A percentile compares a stretch with the other conserved stretches of the same genome.
phyloP scores from a whole-genome alignment of 2,797 vertebrate species.

The Cryptoprocta ferox region DNA sequence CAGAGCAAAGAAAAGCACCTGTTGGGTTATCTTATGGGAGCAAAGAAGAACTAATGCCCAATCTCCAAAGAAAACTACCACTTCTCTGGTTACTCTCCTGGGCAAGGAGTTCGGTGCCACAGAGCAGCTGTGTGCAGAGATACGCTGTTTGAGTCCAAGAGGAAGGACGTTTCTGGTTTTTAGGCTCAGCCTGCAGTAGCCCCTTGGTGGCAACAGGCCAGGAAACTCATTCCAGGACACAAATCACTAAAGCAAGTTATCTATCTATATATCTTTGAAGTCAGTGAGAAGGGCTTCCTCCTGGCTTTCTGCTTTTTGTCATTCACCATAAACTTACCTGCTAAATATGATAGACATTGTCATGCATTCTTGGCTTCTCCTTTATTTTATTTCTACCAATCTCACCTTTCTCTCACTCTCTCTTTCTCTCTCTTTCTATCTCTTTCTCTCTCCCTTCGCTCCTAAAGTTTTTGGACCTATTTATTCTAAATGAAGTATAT shows the following conservation, averaged over 20 bases:
- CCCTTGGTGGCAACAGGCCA: not conserved
- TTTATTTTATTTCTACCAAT: conserved; percentile 2
- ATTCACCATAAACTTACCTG: not conserved
- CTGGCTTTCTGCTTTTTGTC: conserved; percentile 20
- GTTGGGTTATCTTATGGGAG: not conserved
- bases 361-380: not conserved
- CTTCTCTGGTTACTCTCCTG: not conserved
- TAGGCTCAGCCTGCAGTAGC: not conserved
- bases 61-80: not conserved
- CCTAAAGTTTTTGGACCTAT: not conserved
- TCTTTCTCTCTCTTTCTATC: not conserved
- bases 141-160: not conserved
- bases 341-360: not conserved
- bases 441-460: not conserved
- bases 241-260: not conserved
- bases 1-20: conserved; percentile 51
- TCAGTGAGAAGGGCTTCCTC: not conserved
- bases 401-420: not conserved
- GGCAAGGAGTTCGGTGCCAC: not conserved
- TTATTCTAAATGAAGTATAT: not conserved
- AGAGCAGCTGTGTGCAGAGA: not conserved
- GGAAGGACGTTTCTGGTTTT: not conserved
- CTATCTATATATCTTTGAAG: not conserved
- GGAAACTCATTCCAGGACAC: not conserved
- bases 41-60: not conserved